Conservation (phyloP, 2,113 vertebrate species). For the Silurus asotus region DNA sequence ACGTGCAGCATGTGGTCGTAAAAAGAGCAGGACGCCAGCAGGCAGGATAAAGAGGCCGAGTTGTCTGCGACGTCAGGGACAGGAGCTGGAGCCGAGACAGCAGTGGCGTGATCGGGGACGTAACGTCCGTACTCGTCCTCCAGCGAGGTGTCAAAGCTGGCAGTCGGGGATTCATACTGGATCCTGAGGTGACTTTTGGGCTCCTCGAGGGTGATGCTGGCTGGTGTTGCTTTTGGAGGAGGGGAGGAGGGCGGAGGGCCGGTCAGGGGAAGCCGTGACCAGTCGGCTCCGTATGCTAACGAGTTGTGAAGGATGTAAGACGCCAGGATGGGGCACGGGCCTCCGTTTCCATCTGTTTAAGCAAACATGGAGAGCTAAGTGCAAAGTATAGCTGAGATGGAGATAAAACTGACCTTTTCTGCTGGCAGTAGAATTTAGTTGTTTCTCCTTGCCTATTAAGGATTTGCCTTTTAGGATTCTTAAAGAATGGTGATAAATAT, state of each 20-base stretch:
- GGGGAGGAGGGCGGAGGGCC: constrained; percentile 45
- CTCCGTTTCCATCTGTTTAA: constrained; percentile 70
- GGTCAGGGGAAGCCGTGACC: constrained; percentile 78
- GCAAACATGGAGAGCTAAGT: neutral
- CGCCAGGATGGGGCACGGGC: constrained; percentile 70
- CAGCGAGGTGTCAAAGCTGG: constrained; percentile 74
- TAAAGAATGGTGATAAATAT: no score
- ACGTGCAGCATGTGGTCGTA: constrained; percentile 89
- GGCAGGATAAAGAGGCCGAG: constrained; percentile 49
- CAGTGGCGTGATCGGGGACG: constrained; percentile 42
- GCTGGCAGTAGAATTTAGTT: neutral
- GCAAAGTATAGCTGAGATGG: neutral
- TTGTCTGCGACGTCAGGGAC: neutral
- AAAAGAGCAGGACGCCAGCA: constrained; percentile 92
- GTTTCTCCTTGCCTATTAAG: no score
- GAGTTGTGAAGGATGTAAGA: constrained; percentile 85
- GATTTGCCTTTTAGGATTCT: no score
- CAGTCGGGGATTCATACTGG: constrained; percentile 77
- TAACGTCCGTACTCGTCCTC: constrained; percentile 71
- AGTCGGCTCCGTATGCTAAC: constrained; percentile 90
- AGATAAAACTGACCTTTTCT: neutral
- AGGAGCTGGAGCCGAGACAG: neutral
- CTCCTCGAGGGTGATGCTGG: constrained; percentile 39
- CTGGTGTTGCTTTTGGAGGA: constrained; percentile 36
- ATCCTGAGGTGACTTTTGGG: constrained; percentile 71